Percentiles rank a stretch among this genome's conserved stretches.
Conservation (phyloP, 2,113 vertebrate species). For the Dolichotis patagonum region DNA sequence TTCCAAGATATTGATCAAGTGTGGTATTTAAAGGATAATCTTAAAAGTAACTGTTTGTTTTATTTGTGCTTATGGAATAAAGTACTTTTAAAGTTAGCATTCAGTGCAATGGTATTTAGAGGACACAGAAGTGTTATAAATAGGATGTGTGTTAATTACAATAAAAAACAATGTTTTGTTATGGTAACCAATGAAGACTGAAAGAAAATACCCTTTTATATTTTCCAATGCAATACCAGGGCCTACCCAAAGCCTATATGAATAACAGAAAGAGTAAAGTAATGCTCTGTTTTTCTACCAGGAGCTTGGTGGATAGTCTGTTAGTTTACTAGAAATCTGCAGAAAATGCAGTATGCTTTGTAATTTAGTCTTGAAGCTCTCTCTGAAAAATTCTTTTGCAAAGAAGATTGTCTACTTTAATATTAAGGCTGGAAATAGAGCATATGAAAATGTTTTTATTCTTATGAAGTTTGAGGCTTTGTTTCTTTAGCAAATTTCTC, state of each 20-base stretch:
- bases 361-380: constrained; percentile 69
- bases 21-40: constrained; percentile 76
- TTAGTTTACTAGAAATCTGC: neutral
- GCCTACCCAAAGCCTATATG: neutral
- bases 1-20: constrained; percentile 73
- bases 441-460: constrained; percentile 52
- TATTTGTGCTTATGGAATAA: constrained; percentile 71
- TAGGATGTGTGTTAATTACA: neutral
- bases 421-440: constrained; percentile 14
- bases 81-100: constrained; percentile 63
- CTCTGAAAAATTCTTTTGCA: constrained; percentile 70
- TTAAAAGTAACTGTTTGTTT: constrained; percentile 66
- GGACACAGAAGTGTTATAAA: constrained; percentile 64
- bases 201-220: neutral
- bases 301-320: neutral
- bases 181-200: constrained; percentile 32
- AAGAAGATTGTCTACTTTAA: constrained; percentile 71
- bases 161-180: constrained; percentile 62
- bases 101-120: constrained; percentile 71
- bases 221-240: constrained; percentile 42
- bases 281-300: constrained; percentile 1
- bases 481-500: constrained; percentile 83
- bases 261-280: constrained; percentile 46
- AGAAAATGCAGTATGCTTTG: neutral
- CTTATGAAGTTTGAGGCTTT: constrained; percentile 76